Base-by-base conservation (phyloP, 1,140 invertebrate species). In the Caenorhabditis tropicalis region DNA sequence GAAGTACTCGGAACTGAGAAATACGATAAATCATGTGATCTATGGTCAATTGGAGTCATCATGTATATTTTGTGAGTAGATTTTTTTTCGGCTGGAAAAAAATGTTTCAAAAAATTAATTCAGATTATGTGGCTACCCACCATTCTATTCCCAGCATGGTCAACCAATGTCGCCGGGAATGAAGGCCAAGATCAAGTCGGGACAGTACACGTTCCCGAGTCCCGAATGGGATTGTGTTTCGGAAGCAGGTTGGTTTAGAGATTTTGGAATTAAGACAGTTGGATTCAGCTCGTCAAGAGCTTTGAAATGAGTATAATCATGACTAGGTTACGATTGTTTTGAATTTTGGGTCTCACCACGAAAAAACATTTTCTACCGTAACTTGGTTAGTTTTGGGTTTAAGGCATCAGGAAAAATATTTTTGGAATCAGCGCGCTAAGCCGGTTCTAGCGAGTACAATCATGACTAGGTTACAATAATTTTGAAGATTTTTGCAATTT, bases 21-120 rank as follows among this genome's bases (percentile, higher is more conserved):
- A 91, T 99, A 99, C 92, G 97, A 99, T 92, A 98, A 97, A 81
- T 97, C 96, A 84, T 98, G 97, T 93, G 97, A 99, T 93, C 96
- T 98, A 91, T 99, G 97, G 97, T 98, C 96, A 0, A 92, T 98
- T 82, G 97, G 97, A 51, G 96, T 99, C 53, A 97, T 99, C 79
- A 98, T 98, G 96, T 99, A 98, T 91, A 98, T 99, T 91, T 92
- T 96, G 95, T 96, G 93, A 94, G 95, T 94, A 79, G 46, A 6
- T 33, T 4, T 29, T 27, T 29, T 27, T 46, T 79, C 24, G 29
- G 12, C 33, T 46, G 9, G 16, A 27, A 51, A 16, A n/a, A n/a
- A n/a, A n/a, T n/a, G n/a, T 56, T 27, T 24, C 7, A 33, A 12
- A 79, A 48, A 39, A 33, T 16, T 24, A 92, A 43, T 86, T 49